Conservation (phyloP, 2,797 vertebrate genomes). For the Ctenopoma multispine region DNA sequence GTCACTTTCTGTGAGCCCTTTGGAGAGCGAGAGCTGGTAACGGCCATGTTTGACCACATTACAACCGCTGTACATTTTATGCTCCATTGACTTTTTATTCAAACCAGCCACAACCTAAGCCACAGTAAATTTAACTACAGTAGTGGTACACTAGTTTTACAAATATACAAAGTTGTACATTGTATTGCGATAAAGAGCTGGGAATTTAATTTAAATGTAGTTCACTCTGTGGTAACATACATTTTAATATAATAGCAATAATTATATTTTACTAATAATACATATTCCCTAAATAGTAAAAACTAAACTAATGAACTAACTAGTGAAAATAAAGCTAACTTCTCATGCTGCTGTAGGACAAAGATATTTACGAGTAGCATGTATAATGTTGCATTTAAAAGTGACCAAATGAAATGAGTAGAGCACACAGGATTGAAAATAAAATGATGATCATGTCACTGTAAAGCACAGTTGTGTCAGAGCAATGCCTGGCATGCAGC, state of each 20-base stretch:
- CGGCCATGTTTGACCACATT: constrained; percentile 64
- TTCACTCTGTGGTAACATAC: background rate
- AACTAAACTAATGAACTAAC: too few relatives aligned
- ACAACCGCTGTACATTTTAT: constrained; percentile 52
- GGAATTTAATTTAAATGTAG: background rate
- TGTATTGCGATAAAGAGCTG: background rate
- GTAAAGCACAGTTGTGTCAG: background rate
- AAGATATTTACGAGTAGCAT: background rate
- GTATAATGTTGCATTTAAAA: background rate
- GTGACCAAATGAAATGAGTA: background rate
- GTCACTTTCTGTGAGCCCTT: constrained; percentile 96
- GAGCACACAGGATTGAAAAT: background rate
- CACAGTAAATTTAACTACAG: constrained; percentile 38
- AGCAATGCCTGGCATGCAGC: background rate
- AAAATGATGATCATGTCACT: background rate
- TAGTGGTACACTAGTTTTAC: background rate
- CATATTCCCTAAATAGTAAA: background rate
- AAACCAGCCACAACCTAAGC: constrained; percentile 54
- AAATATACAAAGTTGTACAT: too few relatives aligned
- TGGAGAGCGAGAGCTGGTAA: constrained; percentile 95
- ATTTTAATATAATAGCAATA: background rate
- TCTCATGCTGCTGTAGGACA: background rate
- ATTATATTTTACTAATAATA: background rate
- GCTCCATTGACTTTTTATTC: constrained; percentile 55
- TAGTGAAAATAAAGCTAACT: too few relatives aligned